A percentile compares a stretch with the other conserved stretches of the same genome.
phyloP scores from a whole-genome alignment of 2,888 invertebrate genomes.

The Lasioglossum vierecki region DNA sequence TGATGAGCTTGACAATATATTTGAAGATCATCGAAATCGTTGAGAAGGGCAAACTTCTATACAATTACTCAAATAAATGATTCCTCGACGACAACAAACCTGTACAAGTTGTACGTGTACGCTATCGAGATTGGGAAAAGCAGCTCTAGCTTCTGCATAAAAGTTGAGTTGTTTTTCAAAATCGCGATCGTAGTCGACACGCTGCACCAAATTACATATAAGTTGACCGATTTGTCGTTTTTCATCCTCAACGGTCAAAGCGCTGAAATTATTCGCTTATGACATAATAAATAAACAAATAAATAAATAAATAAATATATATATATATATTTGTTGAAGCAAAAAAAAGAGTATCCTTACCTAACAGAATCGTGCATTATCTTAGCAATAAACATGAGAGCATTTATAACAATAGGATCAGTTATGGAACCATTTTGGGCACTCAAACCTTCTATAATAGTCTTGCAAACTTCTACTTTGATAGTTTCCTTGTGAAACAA shows the following conservation, averaged over 20 bases:
- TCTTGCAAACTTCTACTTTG: conserved; percentile 93
- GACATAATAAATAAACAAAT: neutral
- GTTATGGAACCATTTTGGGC: conserved; percentile 86
- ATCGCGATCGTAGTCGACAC: conserved; percentile 93
- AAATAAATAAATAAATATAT: too few species aligned
- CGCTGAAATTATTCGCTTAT: conserved; percentile 85
- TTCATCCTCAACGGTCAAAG: conserved; percentile 96
- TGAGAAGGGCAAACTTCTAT: too few species aligned
- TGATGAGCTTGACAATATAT: too few species aligned
- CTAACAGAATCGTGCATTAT: conserved; percentile 97
- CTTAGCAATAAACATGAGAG: conserved; percentile 94
- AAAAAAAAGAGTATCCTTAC: conserved; percentile 84
- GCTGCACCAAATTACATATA: conserved; percentile 91
- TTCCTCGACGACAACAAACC: conserved; percentile 80
- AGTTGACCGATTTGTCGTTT: conserved; percentile 93
- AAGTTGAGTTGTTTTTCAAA: conserved; percentile 96
- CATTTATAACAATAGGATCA: conserved; percentile 94
- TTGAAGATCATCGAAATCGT: too few species aligned
- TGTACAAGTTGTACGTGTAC: conserved; percentile 94
- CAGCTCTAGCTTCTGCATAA: conserved; percentile 95
- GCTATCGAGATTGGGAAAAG: conserved; percentile 95
- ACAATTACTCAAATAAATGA: too few species aligned
- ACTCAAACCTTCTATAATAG: conserved; percentile 89
- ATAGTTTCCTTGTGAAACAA: conserved; percentile 94
- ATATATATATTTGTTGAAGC: too few species aligned